phyloP scores from a whole-genome alignment of 2,113 vertebrate species.

The Atractosteus spatula region DNA sequence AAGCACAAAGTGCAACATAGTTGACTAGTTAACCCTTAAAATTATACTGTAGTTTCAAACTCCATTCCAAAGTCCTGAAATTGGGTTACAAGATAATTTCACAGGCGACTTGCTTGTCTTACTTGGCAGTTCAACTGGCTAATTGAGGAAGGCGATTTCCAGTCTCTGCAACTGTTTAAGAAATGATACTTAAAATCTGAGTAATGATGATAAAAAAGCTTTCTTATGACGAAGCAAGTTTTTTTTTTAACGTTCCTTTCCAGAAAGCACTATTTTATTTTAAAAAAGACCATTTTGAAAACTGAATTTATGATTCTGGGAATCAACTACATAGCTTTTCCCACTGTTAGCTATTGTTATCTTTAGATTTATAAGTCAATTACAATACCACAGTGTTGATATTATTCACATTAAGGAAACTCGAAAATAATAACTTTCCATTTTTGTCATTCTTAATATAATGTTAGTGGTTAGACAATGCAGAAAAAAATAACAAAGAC shows the following conservation, averaged over 20 bases:
- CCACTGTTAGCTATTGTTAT: no score
- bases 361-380: neutral
- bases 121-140: conserved; percentile 78
- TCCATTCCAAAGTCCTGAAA: conserved; percentile 73
- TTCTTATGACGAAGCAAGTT: conserved; percentile 37
- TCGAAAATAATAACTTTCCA: neutral
- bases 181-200: conserved; percentile 65
- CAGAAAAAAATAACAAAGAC: no score
- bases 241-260: conserved; percentile 18
- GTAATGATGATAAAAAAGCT: conserved; percentile 46
- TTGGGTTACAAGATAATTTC: conserved; percentile 80
- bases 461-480: no score
- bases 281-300: conserved; percentile 10
- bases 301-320: neutral
- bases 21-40: conserved; percentile 67
- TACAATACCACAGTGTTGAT: neutral
- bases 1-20: conserved; percentile 57
- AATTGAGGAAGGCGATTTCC: conserved; percentile 75
- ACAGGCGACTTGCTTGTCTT: conserved; percentile 80
- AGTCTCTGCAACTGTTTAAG: conserved; percentile 66
- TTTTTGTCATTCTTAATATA: no score
- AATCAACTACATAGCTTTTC: no score
- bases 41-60: conserved; percentile 73
- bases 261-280: conserved; percentile 19
- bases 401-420: conserved; percentile 6